Base-by-base conservation (phyloP, 2,888 invertebrate species). In the Hololepta plana region DNA sequence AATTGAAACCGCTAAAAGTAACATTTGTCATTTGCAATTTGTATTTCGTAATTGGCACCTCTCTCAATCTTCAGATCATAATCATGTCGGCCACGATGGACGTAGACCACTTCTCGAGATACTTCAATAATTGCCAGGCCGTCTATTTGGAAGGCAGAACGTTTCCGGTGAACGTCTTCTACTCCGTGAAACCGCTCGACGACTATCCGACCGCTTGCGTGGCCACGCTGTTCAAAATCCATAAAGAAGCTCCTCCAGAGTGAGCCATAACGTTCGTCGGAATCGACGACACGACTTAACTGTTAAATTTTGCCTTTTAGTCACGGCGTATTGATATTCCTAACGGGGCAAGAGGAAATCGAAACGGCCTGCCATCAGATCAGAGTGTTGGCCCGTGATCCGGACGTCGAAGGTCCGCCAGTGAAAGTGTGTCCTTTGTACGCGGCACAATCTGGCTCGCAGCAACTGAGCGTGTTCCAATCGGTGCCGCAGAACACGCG, bases 71-170 rank as follows among this genome's bases (percentile, higher is more conserved):
- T 24, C 47, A 80, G 76, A 57, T 87, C 12, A 67, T 93, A 16
- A 63, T 91, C 24, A 91, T 91, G 74, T 93, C 91, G 1, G 93
- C 93, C 1, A 93, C 93, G 8, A 90, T 93, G 87, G 87, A 93
- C 55, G 87, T 88, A 5, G 87, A 88, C 51, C 76, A 84, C 43
- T 93, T 96, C 53, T 73, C 79, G 16, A 62, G 68, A 34, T 98
- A 91, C 51, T 96, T 91, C 50, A 69, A 80, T 42, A 67, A 75
- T 31, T 84, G 84, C 24, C 75, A 77, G 23, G 85, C 82, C 1
- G 63, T 91, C 40, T 90, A 90, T 50, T 58, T 96, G 22, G 81
- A 88, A 53, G 96, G 96, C 1, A 60, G 93, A 35, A 82, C 85
- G 16, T 76, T 69, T 53, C 79, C 82, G 1, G 76, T 85, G 1